Base-by-base conservation (phyloP, 2,888 invertebrate genomes). In the Cosmia pyralina region DNA sequence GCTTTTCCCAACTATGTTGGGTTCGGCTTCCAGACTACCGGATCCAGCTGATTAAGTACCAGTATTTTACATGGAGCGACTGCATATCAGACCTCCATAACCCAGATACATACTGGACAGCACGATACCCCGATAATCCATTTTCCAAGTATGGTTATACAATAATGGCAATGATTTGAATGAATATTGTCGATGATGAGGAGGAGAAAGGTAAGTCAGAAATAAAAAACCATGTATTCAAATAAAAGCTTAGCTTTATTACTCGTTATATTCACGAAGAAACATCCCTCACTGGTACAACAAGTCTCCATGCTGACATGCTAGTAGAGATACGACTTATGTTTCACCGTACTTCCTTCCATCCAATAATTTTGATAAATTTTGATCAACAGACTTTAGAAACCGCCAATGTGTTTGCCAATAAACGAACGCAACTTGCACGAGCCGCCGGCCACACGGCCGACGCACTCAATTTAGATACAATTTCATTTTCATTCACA, bases 161-260 rank as follows among this genome's bases (percentile, higher is more conserved):
- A 60, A 44, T 60, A 60, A 5, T 5, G 22, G 17, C 17, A 22
- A 22, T 22, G 17, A 4, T 22, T 22, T 55, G 17, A 48, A 19
- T 38, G 10, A 50, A 19, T 15, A 19, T 28, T 48, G 13, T 13
- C 8, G 41, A 17, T 34, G 28, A 34, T 6, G 11, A 13, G 19
- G 22, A n/a, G 41, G 64, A 28, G 11, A 46, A 22, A 57, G 79
- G 65, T 65, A n/a, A 55, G 28, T 69, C 22, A 70, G 44, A 94
- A 96, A 95, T 95, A 92, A 96, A 96, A 95, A 89, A 77, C 92
- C 77, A 69, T 82, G 17, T 64, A 86, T 84, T 97, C 97, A 97
- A 97, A 97, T 97, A 97, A 97, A 97, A 97, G 97, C 97, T 97
- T 97, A 97, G 97, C 97, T 97, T 97, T 97, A 97, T 97, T 97